Evolutionary conservation across 2,888 invertebrate genomes (phyloP), one percentile per base, ranked within the genome.

Genomic region (Zygaena filipendulae): DNA sequence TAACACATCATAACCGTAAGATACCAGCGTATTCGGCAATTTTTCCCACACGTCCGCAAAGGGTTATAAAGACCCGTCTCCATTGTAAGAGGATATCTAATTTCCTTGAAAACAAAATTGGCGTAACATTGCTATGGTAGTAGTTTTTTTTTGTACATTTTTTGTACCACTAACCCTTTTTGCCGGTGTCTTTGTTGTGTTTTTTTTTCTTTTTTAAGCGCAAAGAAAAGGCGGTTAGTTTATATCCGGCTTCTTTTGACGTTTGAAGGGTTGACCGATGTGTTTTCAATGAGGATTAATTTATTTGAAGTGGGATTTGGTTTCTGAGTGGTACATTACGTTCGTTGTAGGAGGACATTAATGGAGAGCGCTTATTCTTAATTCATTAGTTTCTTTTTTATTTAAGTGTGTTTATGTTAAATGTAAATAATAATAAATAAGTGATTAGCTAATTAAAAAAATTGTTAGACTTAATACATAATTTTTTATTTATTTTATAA

Each of bases 171-270:
- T 47, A 64, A 64, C 68, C 69, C 64, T 63, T 71, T 43, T 62
- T 55, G 60, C 48, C 61, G 63, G 58, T 58, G 57, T 57, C 57
- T 63, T 69, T 69, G 62, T 70, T 34, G 42, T 43, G 52, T 43
- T 52, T 59, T 59, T 56, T 57, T 60, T 56, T 50, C 45, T 54
- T 61, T 61, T 54, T 43, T 44, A 51, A 59, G 77, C 67, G 79
- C 58, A 74, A 79, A 77, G 75, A 79, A 79, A 72, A 75, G 79
- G 79, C 79, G 79, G 77, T 74, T 66, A 71, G 79, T 79, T 79
- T 79, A 77, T 79, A 72, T 79, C 79, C 79, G 77, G 74, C 45
- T 40, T 56, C 53, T 59, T 64, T 69, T 72, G 69, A 70, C 67
- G 52, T 68, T 62, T 61, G 55, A 49, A 66, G 70, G 72, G 69